Conservation (phyloP, 2,888 invertebrate genomes). For the Nudaria mundana region DNA sequence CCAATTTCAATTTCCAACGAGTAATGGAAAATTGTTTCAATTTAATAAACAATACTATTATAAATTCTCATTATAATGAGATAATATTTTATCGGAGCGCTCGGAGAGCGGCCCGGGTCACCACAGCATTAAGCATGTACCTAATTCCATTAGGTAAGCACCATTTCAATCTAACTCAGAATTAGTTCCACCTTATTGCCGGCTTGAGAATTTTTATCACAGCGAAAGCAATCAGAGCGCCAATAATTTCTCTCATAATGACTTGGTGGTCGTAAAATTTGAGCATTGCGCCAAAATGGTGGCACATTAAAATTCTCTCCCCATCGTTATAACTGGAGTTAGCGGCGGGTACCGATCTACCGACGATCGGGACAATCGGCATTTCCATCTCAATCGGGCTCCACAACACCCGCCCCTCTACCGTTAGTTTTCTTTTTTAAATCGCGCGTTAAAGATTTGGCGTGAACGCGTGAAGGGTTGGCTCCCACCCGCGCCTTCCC, state of each 20-base stretch:
- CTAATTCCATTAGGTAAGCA: conserved; percentile 51
- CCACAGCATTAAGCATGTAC: conserved; percentile 37
- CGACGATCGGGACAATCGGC: conserved; percentile 69
- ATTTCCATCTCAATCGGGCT: conserved; percentile 75
- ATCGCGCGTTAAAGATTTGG: conserved; percentile 80
- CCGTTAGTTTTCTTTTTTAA: conserved; percentile 80
- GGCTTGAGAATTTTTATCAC: conserved; percentile 80
- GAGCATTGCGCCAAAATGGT: conserved; percentile 81
- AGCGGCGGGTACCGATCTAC: conserved; percentile 66
- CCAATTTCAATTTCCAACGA: conserved; percentile 39
- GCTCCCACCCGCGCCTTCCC: conserved; percentile 40
- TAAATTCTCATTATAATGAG: conserved; percentile 35
- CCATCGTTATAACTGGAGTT: conserved; percentile 79
- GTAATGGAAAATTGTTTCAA: conserved; percentile 40
- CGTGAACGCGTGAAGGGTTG: conserved; percentile 77
- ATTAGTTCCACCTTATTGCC: conserved; percentile 81
- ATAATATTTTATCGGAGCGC: conserved; percentile 30
- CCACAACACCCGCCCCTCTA: conserved; percentile 44
- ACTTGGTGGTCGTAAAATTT: conserved; percentile 79
- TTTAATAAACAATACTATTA: conserved; percentile 42
- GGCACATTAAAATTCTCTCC: conserved; percentile 81
- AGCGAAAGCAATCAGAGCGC: conserved; percentile 79
- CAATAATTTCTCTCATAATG: conserved; percentile 82
- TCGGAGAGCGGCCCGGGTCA: conserved; percentile 18
- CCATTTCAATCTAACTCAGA: conserved; percentile 70